Conservation (phyloP, 2,888 invertebrate species). For the Limnephilus rhombicus region DNA sequence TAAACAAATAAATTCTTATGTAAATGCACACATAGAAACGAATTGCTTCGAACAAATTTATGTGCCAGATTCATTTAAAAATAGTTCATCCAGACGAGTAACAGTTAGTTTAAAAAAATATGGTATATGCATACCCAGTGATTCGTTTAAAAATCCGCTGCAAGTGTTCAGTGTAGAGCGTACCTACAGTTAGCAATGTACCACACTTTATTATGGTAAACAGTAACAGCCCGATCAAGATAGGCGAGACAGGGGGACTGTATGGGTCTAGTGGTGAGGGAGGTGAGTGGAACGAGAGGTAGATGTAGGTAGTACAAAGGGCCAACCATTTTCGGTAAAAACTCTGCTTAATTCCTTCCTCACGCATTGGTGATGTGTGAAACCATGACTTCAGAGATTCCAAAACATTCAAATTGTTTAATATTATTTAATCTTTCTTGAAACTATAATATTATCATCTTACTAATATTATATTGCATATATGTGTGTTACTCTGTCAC, state of each 20-base stretch:
- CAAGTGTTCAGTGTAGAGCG: not conserved
- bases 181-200: not conserved
- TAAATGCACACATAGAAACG: not conserved
- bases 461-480: no score
- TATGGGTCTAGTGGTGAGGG: not conserved
- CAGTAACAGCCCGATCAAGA: not conserved
- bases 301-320: not conserved
- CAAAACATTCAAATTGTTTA: not conserved
- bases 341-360: constrained; percentile 7
- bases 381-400: not conserved
- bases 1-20: no score
- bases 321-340: constrained; percentile 21
- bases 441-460: no score
- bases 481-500: no score
- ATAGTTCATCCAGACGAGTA: not conserved
- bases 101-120: not conserved
- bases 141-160: not conserved
- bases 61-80: not conserved
- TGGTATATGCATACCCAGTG: not conserved
- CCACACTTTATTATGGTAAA: not conserved
- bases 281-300: not conserved
- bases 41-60: not conserved
- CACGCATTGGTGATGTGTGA: constrained; percentile 26
- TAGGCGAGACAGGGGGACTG: not conserved
- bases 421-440: not conserved